Conservation (phyloP, 2,797 vertebrate species). For the Esox lucius region DNA sequence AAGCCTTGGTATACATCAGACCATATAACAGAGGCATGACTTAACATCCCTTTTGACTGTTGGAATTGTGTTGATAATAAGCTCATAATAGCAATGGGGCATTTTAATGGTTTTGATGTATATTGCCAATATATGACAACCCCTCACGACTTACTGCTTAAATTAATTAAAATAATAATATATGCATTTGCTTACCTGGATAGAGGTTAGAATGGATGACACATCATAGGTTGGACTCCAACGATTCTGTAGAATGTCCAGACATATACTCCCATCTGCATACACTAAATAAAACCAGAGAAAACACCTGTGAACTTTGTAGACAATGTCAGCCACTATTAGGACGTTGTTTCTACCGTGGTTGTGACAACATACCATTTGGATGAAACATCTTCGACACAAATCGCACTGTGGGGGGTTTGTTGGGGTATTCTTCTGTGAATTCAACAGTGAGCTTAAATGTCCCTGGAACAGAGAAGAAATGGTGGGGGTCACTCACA, state of each 20-base stretch:
- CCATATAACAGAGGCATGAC: too few relatives aligned
- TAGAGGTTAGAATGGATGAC: constrained; percentile 98
- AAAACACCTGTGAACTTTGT: neutral
- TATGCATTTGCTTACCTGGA: constrained; percentile 81
- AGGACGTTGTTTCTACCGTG: neutral
- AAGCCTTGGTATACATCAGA: too few relatives aligned
- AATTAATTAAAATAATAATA: neutral
- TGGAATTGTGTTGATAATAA: too few relatives aligned
- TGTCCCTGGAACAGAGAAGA: constrained; percentile 78
- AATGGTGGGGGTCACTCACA: neutral
- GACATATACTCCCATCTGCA: constrained; percentile 98
- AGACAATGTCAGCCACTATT: neutral
- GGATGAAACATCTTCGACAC: constrained; percentile 99
- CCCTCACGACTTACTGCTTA: neutral
- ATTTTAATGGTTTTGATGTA: too few relatives aligned
- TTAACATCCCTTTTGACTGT: too few relatives aligned
- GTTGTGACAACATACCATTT: constrained; percentile 81
- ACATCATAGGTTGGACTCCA: constrained; percentile 99
- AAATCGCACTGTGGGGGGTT: constrained; percentile 98
- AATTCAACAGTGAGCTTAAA: constrained; percentile 99
- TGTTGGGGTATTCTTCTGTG: constrained; percentile 99
- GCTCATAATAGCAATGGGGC: too few relatives aligned
- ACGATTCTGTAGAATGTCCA: constrained; percentile 99
- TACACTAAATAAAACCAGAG: constrained; percentile 80
- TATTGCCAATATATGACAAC: neutral